A percentile compares a stretch with the other conserved stretches of the same genome.
Evolutionary conservation across 2,888 invertebrate genomes (phyloP).

Genomic region (Drosophila acutilabella): DNA sequence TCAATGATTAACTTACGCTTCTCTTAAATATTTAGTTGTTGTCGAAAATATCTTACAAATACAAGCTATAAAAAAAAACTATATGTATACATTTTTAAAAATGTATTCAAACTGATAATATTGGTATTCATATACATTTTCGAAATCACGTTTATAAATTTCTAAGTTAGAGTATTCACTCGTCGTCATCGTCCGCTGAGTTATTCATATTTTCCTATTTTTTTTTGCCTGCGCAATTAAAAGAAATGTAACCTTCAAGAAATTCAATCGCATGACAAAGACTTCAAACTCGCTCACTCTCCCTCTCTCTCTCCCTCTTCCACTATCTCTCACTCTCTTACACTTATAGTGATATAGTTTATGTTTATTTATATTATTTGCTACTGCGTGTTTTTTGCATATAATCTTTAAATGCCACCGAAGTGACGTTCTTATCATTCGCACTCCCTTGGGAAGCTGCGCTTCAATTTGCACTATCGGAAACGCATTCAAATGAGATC

Average conservation of each 20-base stretch:
- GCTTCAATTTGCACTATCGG: constrained; percentile 55
- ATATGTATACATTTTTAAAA: too few species aligned
- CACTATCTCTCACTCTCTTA: background rate
- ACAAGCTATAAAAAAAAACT: too few species aligned
- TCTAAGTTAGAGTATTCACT: constrained; percentile 2
- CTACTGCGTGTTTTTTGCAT: constrained; percentile 15
- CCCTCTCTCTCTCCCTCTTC: too few species aligned
- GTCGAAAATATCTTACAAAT: too few species aligned
- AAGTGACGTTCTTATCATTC: constrained; percentile 43
- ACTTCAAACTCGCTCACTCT: constrained; percentile 22
- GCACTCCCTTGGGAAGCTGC: constrained; percentile 59
- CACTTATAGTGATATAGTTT: constrained; percentile 43
- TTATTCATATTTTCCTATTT: background rate
- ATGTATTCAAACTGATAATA: too few species aligned
- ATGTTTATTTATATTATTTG: constrained; percentile 17
- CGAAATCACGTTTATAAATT: too few species aligned
- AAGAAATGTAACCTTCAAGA: constrained; percentile 70
- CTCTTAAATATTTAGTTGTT: too few species aligned
- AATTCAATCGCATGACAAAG: constrained; percentile 71
- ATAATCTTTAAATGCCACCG: constrained; percentile 6
- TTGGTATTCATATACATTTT: too few species aligned
- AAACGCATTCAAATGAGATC: constrained; percentile 57
- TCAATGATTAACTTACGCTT: too few species aligned
- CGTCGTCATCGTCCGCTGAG: background rate
- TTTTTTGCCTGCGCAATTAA: constrained; percentile 72